Evolutionary conservation across 2,888 invertebrate species (phyloP), one percentile per base, ranked within the genome.

Genomic region (Chrysolina americana): DNA sequence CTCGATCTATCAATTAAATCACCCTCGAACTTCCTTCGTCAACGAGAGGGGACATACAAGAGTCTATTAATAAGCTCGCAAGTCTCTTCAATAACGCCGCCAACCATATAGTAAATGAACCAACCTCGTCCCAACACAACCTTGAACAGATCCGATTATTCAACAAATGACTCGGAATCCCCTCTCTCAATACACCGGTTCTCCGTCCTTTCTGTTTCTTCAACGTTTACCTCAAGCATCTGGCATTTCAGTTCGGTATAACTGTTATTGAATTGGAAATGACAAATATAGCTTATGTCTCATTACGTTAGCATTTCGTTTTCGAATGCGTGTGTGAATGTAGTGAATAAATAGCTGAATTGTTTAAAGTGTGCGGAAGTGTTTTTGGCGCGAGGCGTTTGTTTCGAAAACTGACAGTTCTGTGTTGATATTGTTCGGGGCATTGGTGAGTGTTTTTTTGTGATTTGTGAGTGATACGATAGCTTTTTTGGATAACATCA

Each of bases 151-250:
- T 13, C 63, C 5, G 63, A 71, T 74, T 74, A 74, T 78, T 75
- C 72, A 77, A 77, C 75, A 74, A 62, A 71, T 71, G 64, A 68
- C 68, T 69, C 44, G 74, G 69, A 71, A 69, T 74, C 78, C 78
- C 76, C 74, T 74, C 74, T 74, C 65, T 65, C 62, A 36, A 59
- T n/a, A 48, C 70, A 76, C 70, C 74, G 76, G 73, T 74, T 76
- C 47, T 50, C 68, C 70, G 66, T 70, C 78, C 76, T 76, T 76
- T 78, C 76, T 66, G 74, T 78, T 74, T 77, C 78, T 76, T 76
- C 68, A 65, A 69, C 75, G 53, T 69, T 68, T 50, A 68, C 71
- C 71, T 69, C 48, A 66, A 74, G 71, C 48, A 69, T 71, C 75
- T 70, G 72, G 72, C 65, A 71, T 66, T 70, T 72, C 63, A 70